phyloP scores from a whole-genome alignment of 2,797 vertebrate species.

The Cossypha niveicapilla region DNA sequence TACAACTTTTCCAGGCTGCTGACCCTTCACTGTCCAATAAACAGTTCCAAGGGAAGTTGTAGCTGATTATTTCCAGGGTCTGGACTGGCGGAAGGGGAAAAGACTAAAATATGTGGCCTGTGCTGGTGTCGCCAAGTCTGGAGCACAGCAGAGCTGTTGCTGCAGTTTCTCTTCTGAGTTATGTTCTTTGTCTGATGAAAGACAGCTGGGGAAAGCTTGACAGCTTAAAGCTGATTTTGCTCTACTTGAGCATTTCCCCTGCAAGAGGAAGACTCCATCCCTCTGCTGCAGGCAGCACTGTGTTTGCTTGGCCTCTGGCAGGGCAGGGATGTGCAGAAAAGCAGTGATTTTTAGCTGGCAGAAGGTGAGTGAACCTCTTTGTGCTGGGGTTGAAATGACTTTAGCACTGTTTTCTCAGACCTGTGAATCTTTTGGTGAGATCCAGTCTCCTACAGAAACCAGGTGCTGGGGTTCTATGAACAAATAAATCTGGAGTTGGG shows the following conservation, averaged over 20 bases:
- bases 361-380: background rate
- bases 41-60: background rate
- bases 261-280: background rate
- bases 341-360: background rate
- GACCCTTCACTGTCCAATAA: background rate
- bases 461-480: background rate
- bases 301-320: background rate
- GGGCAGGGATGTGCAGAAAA: background rate
- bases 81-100: background rate
- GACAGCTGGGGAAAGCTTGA: background rate
- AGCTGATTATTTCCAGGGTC: background rate
- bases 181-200: background rate
- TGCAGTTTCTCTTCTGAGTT: background rate
- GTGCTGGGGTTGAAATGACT: background rate
- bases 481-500: background rate
- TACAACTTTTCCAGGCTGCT: background rate
- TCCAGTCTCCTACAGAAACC: background rate
- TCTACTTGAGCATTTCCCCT: background rate
- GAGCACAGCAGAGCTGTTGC: background rate
- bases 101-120: background rate
- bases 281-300: fast-evolving
- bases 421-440: background rate
- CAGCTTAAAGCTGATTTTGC: background rate
- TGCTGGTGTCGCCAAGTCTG: background rate
- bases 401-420: background rate